Evolutionary conservation across 1,140 invertebrate genomes (phyloP).

Genomic region (Steinernema feltiae): DNA sequence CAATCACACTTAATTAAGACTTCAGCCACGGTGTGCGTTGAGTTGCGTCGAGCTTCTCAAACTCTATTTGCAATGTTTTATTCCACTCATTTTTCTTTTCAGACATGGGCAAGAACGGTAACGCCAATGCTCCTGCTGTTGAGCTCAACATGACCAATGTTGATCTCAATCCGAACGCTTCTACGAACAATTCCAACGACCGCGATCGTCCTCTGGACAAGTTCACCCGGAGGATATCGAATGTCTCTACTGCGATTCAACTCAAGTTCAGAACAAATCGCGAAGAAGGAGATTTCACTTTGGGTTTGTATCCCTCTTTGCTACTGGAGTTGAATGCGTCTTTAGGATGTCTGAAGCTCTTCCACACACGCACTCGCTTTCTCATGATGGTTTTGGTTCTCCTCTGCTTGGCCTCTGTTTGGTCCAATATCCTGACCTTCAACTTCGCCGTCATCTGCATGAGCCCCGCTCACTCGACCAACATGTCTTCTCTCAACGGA

Average conservation of each 20-base stretch:
- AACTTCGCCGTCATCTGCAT: constrained; percentile 39
- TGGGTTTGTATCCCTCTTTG: background rate
- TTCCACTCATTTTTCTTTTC: background rate
- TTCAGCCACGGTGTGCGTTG: background rate
- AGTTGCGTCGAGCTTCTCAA: background rate
- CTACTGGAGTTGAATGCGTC: background rate
- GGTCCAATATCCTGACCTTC: constrained; percentile 37
- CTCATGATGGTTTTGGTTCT: constrained; percentile 40
- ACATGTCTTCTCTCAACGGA: background rate
- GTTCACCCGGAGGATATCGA: constrained; percentile 3
- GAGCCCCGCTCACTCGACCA: constrained; percentile 16
- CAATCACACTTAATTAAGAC: constrained; percentile 12
- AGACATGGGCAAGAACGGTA: constrained; percentile 3
- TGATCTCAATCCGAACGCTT: background rate
- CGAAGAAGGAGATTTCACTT: constrained; percentile 6
- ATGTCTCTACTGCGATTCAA: constrained; percentile 1
- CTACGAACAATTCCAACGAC: background rate
- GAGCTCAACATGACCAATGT: constrained; percentile 6
- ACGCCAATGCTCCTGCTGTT: background rate
- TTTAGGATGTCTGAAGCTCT: background rate
- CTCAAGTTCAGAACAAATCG: background rate
- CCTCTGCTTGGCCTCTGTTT: constrained; percentile 35
- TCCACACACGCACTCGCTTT: constrained; percentile 30
- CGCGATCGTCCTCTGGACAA: background rate
- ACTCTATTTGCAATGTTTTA: too few species aligned